Base-by-base conservation (phyloP, 2,797 vertebrate species). In the Calcarius lapponicus region DNA sequence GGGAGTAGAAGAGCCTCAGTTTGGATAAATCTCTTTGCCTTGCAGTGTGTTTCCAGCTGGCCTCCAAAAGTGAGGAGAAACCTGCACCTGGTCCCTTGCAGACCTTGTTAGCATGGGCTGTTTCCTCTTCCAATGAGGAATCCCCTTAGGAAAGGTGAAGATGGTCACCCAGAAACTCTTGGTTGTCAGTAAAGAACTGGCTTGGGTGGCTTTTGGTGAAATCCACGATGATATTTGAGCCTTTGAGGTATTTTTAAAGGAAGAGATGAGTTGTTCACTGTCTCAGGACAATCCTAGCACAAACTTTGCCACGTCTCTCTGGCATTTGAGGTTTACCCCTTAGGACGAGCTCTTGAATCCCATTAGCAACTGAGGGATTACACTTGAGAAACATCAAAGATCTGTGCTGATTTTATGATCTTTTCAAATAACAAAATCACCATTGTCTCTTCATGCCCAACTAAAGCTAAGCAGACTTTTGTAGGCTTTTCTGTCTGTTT, bases 51-150 rank as follows among this genome's bases (percentile, higher is more conserved):
- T 67, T 69, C 34, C 29, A 13, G 11, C 32, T 45, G 6, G 0
- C 5, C 15, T 43, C 18, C 28, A 7, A 1, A 34, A 3, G 29
- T 24, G 36, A 67, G 60, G 9, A 53, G 32, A 32, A 2, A 18
- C 17, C 83, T 65, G 38, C 29, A 72, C 20, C 20, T 45, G 36
- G 11, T 18, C 20, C 31, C 14, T 6, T 19, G 43, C 32, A 66
- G n/a, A 48, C 25, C 34, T 83, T 12, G 5, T 24, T 32, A 4
- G 10, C 0, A 0, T 26, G 36, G 24, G 11, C 17, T 0, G 0
- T 10, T 66, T 28, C 25, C 28, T 42, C 45, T 56, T 57, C 45
- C 28, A 34, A 0, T 4, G 4, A 19, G 45, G 61, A 50, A 14
- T 43, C 26, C 22, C 73, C 26, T 25, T 11, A 29, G 31, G 56